A percentile compares a stretch with the other conserved stretches of the same genome.
Conservation (phyloP, 2,888 invertebrate genomes). For the Phymatocera aterrima region DNA sequence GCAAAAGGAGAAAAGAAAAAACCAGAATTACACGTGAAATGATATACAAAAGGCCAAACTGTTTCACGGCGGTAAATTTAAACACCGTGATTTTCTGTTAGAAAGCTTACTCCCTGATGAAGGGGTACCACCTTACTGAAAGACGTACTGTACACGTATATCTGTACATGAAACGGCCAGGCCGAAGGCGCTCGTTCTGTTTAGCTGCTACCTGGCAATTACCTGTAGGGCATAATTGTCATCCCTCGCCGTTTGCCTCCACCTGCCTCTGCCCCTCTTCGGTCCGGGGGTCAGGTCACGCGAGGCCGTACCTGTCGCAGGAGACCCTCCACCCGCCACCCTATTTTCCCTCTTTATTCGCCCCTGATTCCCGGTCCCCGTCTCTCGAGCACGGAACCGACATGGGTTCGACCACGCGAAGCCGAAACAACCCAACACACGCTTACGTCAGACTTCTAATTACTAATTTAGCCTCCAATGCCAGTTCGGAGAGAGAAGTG, state of each 20-base stretch:
- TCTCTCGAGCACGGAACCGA: constrained; percentile 34
- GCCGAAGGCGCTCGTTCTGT: constrained; percentile 65
- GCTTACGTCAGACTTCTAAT: constrained; percentile 73
- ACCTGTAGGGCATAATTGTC: constrained; percentile 73
- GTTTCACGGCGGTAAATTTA: constrained; percentile 41
- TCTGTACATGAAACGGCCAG: constrained; percentile 37
- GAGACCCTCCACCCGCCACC: constrained; percentile 71
- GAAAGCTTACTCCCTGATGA: constrained; percentile 40
- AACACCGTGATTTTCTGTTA: constrained; percentile 34
- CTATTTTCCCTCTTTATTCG: neutral
- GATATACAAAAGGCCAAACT: constrained; percentile 31
- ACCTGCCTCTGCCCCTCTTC: constrained; percentile 41
- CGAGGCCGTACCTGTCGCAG: constrained; percentile 74
- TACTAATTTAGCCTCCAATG: constrained; percentile 69
- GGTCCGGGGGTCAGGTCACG: constrained; percentile 68
- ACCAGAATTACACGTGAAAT: constrained; percentile 25
- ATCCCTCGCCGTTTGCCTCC: constrained; percentile 61
- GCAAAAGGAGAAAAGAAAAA: neutral
- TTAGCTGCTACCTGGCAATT: constrained; percentile 71
- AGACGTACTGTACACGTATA: neutral
- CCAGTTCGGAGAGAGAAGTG: constrained; percentile 33
- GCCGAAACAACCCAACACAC: constrained; percentile 70
- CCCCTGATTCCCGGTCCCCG: constrained; percentile 32
- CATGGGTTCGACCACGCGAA: constrained; percentile 66
- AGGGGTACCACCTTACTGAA: constrained; percentile 17